Base-by-base conservation (phyloP, 2,888 invertebrate genomes). In the Nymphalis c-album region DNA sequence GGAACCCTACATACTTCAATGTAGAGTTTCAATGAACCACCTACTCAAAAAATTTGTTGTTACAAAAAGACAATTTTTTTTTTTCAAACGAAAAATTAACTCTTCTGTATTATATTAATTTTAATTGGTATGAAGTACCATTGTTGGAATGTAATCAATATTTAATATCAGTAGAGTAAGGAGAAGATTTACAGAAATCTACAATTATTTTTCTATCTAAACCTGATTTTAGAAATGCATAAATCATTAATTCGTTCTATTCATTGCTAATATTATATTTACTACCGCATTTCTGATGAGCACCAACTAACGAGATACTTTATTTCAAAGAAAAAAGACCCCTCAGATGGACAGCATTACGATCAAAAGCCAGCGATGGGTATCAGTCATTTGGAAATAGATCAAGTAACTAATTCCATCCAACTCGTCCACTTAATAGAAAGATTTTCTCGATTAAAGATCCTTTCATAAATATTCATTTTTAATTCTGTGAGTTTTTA, bases 371-470 rank as follows among this genome's bases (percentile, higher is more conserved):
- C 61, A 69, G 65, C 64, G 69, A 69, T 71, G 66, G 68, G 64
- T 63, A 64, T 63, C 68, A 70, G 65, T 64, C 63, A 66, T 55
- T 53, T 64, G 60, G 64, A 64, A 70, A 62, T 62, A 64, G 64
- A 68, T 68, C 71, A 67, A 73, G 70, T 69, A 69, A 66, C 68
- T 71, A 72, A 73, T 73, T 72, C 69, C 63, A 68, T 69, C 60
- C 61, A 69, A 71, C 68, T 72, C 71, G 4, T 48, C 59, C 63
- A 67, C 69, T 74, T 73, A 69, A 59, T 64, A 48, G 59, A 64
- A 55, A 67, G 53, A 59, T 40, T 50, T 50, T 63, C 60, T 63
- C 63, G 55, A 66, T 63, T 62, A 63, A 65, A 62, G 62, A 63
- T 60, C 63, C 47, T 35, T 20, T 58, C 58, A 16, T 3, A 66